Evolutionary conservation across 1,140 invertebrate genomes (phyloP), one percentile per base, ranked within the genome.

Genomic region (Drosophila bocqueti): DNA sequence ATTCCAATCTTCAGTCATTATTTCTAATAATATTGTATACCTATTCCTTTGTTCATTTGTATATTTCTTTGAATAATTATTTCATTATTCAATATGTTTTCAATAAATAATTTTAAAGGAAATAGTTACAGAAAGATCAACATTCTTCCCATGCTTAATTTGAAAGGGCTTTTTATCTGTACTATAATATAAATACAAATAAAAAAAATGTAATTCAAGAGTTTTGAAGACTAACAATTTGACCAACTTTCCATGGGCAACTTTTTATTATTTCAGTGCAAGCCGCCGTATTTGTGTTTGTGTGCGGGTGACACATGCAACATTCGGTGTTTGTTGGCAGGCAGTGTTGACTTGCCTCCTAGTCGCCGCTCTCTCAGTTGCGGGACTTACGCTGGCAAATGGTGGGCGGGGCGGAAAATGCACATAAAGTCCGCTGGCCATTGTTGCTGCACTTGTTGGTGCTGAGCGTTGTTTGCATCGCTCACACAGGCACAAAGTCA

Each of bases 341-440:
- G 47, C 61, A 60, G 58, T 86, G 83, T 80, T 89, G 83, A 80
- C 83, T 89, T 71, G 79, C 74, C 74, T 82, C 83, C 79, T 64
- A 89, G 76, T 78, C 64, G 69, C 64, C 80, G 72, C 68, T 86
- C 67, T 86, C 67, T 65, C 58, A 67, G 38, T 62, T 76, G 71
- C 46, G 83, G 79, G 83, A 87, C 71, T 83, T 89, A 64, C 59
- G 38, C 47, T 74, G 81, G 60, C 71, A 61, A 77, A 87, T 77
- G 62, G 77, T 74, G 34, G 43, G 52, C 58, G 72, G 79, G 36
- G 49, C 58, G 80, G 79, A 64, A 83, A 87, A 74, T 77, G 83
- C 83, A 83, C 76, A 87, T 80, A 76, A 77, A 87, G 79, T 89
- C 76, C 63, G 67, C 50, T 62, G 54, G 58, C 50, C 69, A 79